Percentiles rank a stretch among this genome's conserved stretches.
Conservation (phyloP, 2,888 invertebrate species). For the Bombylius discolor region DNA sequence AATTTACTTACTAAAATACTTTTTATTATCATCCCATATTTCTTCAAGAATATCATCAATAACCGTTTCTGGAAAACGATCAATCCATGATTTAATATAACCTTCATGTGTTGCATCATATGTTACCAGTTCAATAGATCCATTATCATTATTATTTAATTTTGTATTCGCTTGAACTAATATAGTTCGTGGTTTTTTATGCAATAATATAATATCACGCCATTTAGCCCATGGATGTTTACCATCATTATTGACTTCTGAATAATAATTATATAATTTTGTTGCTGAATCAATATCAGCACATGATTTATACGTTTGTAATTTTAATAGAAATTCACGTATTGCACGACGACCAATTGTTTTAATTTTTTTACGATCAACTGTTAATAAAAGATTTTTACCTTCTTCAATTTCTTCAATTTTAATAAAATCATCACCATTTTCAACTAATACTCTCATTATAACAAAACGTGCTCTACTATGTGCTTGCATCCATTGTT, state of each 20-base stretch:
- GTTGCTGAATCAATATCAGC: conserved; percentile 64
- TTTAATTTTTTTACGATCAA: conserved; percentile 65
- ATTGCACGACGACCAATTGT: conserved; percentile 65
- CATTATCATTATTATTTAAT: conserved; percentile 37
- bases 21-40: conserved; percentile 49
- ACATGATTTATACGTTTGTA: conserved; percentile 85
- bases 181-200: conserved; percentile 84
- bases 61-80: conserved; percentile 55
- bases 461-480: conserved; percentile 84
- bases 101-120: conserved; percentile 69
- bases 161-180: conserved; percentile 81
- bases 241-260: conserved; percentile 55
- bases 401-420: conserved; percentile 65
- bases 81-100: conserved; percentile 72
- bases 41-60: conserved; percentile 47
- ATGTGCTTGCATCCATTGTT: conserved; percentile 80
- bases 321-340: conserved; percentile 64
- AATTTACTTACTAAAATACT: conserved; percentile 35
- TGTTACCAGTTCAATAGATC: conserved; percentile 46
- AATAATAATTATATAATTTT: conserved; percentile 77
- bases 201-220: conserved; percentile 74
- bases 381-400: conserved; percentile 60
- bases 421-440: conserved; percentile 67
- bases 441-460: conserved; percentile 72
- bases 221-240: conserved; percentile 64